A percentile compares a stretch with the other conserved stretches of the same genome.
Conservation (phyloP, 1,140 invertebrate genomes). For the Drosophila littoralis region DNA sequence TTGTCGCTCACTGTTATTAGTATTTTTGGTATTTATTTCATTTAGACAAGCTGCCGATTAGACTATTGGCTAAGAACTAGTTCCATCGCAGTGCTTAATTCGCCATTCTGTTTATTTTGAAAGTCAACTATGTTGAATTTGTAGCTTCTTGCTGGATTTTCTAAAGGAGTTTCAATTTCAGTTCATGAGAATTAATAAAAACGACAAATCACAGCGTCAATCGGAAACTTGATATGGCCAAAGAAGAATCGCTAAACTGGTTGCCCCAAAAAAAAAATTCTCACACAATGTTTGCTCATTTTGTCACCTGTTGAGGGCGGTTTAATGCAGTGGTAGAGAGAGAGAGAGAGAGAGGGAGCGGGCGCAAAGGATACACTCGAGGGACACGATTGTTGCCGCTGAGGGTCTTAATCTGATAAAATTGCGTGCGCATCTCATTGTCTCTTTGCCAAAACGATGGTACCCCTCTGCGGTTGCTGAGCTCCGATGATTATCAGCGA, state of each 20-base stretch:
- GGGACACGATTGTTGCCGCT: conserved; percentile 26
- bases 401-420: conserved; percentile 77
- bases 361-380: conserved; percentile 36
- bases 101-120: not conserved
- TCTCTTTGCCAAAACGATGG: conserved; percentile 23
- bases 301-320: conserved; percentile 68
- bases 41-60: not conserved
- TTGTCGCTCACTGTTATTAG: not conserved
- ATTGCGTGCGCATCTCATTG: conserved; percentile 70
- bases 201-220: conserved; percentile 72
- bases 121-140: conserved; percentile 19
- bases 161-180: conserved; percentile 46
- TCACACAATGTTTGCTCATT: conserved; percentile 62
- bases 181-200: conserved; percentile 76
- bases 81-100: conserved; percentile 3
- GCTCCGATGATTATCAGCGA: conserved; percentile 64
- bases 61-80: conserved; percentile 20
- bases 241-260: conserved; percentile 45
- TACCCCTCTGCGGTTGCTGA: conserved; percentile 62
- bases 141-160: conserved; percentile 9
- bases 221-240: conserved; percentile 56
- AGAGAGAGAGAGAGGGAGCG: not conserved
- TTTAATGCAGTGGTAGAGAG: not conserved
- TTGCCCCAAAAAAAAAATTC: conserved; percentile 56
- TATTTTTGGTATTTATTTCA: conserved; percentile 11